A percentile compares a stretch with the other conserved stretches of the same genome.
These are phyloP conservation scores for Danio aesculapii DNA, from an alignment of 2,797 vertebrate genomes.

Conservation along the genomic window DNA sequence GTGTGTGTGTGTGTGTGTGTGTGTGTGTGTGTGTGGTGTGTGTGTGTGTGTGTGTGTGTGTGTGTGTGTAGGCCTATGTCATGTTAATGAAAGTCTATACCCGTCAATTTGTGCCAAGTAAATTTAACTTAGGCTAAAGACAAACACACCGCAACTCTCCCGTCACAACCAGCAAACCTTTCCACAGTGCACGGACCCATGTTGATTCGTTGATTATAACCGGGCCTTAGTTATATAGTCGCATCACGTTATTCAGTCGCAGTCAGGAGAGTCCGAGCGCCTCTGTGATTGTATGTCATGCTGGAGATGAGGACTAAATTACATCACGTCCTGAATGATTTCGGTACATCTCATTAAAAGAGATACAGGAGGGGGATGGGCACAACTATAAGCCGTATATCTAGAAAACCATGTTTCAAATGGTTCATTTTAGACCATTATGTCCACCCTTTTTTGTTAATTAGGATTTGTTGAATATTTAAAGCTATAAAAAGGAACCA, in stretches of 20 bases:
- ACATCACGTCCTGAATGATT: conserved; percentile 76
- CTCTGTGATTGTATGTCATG: conserved; percentile 49
- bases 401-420: conserved; percentile 41
- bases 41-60: no score
- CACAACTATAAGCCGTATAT: conserved; percentile 4
- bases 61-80: no score
- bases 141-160: background rate
- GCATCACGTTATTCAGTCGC: conserved; percentile 51
- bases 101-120: no score
- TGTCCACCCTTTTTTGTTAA: conserved; percentile 43
- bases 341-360: conserved; percentile 74
- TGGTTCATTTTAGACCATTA: conserved; percentile 61
- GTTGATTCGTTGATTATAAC: conserved; percentile 16
- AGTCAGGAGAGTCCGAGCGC: background rate
- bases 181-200: background rate
- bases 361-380: conserved; percentile 52
- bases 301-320: conserved; percentile 70
- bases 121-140: no score
- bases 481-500: background rate
- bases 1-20: no score
- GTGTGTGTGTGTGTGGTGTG: no score
- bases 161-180: background rate
- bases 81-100: no score
- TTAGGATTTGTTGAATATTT: conserved; percentile 19
- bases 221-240: background rate